Evolutionary conservation across 2,888 invertebrate species (phyloP), one percentile per base, ranked within the genome.

Genomic region (Nycteola revayana): DNA sequence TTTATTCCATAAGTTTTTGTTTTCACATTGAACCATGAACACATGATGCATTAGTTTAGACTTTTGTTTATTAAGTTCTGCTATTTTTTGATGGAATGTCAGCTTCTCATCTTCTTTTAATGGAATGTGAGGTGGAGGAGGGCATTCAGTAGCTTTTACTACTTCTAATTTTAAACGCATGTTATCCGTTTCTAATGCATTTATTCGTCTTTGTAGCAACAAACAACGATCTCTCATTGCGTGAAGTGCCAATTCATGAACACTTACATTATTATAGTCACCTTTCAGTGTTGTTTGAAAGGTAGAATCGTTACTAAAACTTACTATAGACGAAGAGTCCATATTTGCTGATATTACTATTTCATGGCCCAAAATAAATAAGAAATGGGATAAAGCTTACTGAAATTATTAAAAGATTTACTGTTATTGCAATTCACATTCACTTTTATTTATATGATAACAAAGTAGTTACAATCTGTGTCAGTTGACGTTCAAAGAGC

Each of bases 171-270:
- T 80, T 47, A 95, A 76, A 35, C 90, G 87, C 69, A 93, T 89
- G 70, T 96, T 96, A 75, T 96, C 95, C 47, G 92, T 92, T 80
- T 96, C 96, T 11, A 95, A 88, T 1, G 82, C 69, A 8, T 91
- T 89, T 28, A 96, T 90, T 58, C 94, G 89, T 45, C 92, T 90
- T 70, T 96, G 95, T 25, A 96, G 81, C 36, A 93, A 90, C 65
- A 93, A 91, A 77, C 95, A 96, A 30, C 95, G 89, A 74, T 96
- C 95, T 70, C 94, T 92, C 91, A 96, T 93, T 7, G 95, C 95
- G 70, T 94, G 93, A 40, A 95, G 87, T 1, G 95, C 95, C 37
- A 95, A 89, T 78, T 94, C 92, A 38, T 94, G 83, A 2, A 94
- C 94, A 72, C 91, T 90, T 25, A 91, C 85, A 44, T 82, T 81